A percentile compares a stretch with the other conserved stretches of the same genome.
Evolutionary conservation across 2,113 vertebrate genomes (phyloP).

Genomic region (Azemiops feae): DNA sequence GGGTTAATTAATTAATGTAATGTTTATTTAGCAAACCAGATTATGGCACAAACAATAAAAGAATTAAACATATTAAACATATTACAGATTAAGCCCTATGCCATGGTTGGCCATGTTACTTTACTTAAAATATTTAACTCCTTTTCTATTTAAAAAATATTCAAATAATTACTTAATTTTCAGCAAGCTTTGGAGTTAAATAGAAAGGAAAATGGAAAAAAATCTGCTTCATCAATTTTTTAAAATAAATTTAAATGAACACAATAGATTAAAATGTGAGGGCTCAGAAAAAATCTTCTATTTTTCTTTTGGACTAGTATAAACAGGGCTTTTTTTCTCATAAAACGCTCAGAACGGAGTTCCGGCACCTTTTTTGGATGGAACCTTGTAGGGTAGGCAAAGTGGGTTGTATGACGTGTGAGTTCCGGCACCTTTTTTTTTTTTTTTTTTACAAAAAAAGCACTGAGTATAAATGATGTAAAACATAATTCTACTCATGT

Average conservation of each 20-base stretch:
- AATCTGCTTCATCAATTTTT: not conserved
- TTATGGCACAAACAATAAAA: not conserved
- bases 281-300: not conserved
- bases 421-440: no score
- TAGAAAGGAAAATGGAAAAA: not conserved
- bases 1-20: not conserved
- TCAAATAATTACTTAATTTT: not conserved
- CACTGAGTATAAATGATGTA: not conserved
- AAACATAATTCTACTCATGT: not conserved
- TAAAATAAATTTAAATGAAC: not conserved
- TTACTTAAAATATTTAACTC: not conserved
- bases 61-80: not conserved
- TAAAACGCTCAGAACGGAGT: no score
- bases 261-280: slow-evolving; percentile 5
- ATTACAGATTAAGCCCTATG: not conserved
- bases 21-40: not conserved
- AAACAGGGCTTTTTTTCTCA: no score
- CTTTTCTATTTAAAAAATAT: not conserved
- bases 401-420: no score
- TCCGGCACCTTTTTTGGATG: no score
- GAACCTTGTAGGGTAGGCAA: no score
- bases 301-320: not conserved
- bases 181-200: not conserved
- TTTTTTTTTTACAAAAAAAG: no score
- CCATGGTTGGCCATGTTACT: not conserved